Evolutionary conservation across 2,888 invertebrate genomes (phyloP), one percentile per base, ranked within the genome.

Genomic region (Scaptomyza caliginosa): DNA sequence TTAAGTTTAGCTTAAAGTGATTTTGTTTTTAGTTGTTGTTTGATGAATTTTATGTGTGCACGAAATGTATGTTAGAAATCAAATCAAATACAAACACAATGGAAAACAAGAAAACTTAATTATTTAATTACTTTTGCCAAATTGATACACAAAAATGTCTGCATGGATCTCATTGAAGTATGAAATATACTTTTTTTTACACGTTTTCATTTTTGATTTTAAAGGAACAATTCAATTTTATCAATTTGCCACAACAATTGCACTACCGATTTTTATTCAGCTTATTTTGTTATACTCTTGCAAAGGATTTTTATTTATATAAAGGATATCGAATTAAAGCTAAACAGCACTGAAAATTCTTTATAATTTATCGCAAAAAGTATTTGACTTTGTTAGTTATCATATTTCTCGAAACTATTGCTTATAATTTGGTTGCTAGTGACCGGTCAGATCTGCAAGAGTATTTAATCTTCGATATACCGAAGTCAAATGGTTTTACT

Each of bases 121-220:
- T 57, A 54, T 19, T 17, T 10, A 62, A 51, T 49, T 5, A 28
- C 19, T 59, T 24, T 48, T 24, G 7, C 32, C 6, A 36, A 66
- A 48, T 60, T 48, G 10, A 38, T 54, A 54, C 26, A 59, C 46
- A 74, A 84, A 90, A 90, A 90, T 90, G 90, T 90, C 90, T 90
- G 89, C 82, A 89, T 90, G 91, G 91, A 91, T 91, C 91, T 90
- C 91, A 87, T 86, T 69, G 46, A 81, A 77, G 42, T 62, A 45
- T 79, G 43, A 52, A 67, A 51, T 30, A 51, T 30, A 26, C 8
- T 4, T 7, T 21, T 45, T 32, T n/a, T 23, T 30, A 42, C 17
- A 16, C 16, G 38, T 42, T 28, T 30, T 45, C 17, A 16, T 19
- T 40, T 42, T 28, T 28, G n/a, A 10, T 13, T 7, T 32, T 39